Base-by-base conservation (phyloP, 1,140 invertebrate genomes). In the Vanessa atalanta region DNA sequence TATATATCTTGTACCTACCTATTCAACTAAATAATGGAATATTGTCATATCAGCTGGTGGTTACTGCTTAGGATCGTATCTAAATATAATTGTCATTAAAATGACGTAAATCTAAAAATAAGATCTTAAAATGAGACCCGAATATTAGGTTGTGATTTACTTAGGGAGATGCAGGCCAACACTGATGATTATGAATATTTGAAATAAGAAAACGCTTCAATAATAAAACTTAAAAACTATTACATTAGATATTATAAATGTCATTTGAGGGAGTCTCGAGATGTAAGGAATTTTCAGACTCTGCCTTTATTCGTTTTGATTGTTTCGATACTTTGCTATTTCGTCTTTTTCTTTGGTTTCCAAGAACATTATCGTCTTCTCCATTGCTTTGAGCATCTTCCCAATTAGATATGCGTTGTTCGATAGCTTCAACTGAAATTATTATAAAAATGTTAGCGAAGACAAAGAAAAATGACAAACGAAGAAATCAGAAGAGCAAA, bases 351-450 rank as follows among this genome's bases (percentile, higher is more conserved):
- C 60, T 48, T 47, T 63, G 37, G 23, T 57, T 57, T 15, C 31
- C 55, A 53, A 12, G 26, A 26, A 2, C 51, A 9, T 11, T 60
- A 7, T 69, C n/a, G 15, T 70, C 51, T n/a, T 63, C 26, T 50
- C 63, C 47, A 47, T 6, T 20, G 13, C 26, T 68, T 11, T 13
- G 16, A 20, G 9, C 13, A 31, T 77, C 60, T 60, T 73, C 76
- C 47, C 20, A 60, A 71, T 31, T 53, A 2, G 63, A 23, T 6
- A 74, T n/a, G 8, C 72, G 63, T 23, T 77, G 37, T 64, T 77
- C 72, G 67, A 77, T 26, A 55, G 20, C 47, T 64, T 77, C 69
- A 20, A 74, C 76, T 73, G 57, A 51, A 77, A 74, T 26, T 26
- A 26, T 23, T 23, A 57, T 57, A 57, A 23, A 3, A 11, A 16